Evolutionary conservation across 2,888 invertebrate genomes (phyloP), one percentile per base, ranked within the genome.

Genomic region (Aricia artaxerxes): DNA sequence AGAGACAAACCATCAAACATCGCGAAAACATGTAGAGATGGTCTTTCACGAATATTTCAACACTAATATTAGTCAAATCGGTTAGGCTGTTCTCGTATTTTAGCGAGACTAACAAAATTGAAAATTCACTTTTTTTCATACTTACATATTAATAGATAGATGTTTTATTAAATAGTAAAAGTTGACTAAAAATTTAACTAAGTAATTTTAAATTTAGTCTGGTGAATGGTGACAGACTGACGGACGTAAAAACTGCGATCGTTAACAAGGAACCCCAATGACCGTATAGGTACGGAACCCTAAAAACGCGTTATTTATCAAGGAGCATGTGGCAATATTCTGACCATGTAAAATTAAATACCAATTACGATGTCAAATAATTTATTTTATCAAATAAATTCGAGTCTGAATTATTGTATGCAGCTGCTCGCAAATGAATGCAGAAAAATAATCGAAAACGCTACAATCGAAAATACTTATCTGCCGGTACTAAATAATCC

Each of bases 351-450:
- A 38, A 69, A 69, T 69, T 69, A 75, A 75, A 44, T 11, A 49
- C 35, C 76, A 76, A 76, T 76, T 76, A 76, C 16, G 0, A 13
- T 76, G 76, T 76, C 76, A 57, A 76, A 35, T 57, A 57, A 57
- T 76, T 76, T 76, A 76, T 76, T 76, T 76, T n/a, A 76, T 53
- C 16, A 76, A 57, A 76, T 76, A 35, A 76, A 76, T 57, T 53
- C 13, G 13, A 16, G 16, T 16, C 49, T 53, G 49, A 57, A 35
- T 35, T 69, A 57, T 53, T 57, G 24, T 31, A 13, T 35, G 35
- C 76, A 53, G 44, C 6, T 53, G 76, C 35, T 57, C 9, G 44
- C n/a, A 44, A 44, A 35, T 69, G 13, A 35, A 38, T 38, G 69
- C 69, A 69, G 31, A 64, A 69, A 35, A 35, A 69, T 69, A 13